Conservation (phyloP, 2,888 invertebrate species). For the Tryphoninae sp. region DNA sequence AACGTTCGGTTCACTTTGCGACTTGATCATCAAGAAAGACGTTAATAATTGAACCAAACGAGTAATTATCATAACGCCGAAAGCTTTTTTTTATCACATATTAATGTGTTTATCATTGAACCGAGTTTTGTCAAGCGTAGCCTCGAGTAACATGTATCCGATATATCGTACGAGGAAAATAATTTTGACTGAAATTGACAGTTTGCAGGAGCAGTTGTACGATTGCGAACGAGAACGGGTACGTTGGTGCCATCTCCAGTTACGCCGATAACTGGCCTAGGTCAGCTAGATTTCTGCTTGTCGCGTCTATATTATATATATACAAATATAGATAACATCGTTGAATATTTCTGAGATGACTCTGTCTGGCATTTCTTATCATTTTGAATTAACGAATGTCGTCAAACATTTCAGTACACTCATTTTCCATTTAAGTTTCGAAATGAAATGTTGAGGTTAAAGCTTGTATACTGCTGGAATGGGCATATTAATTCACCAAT, state of each 20-base stretch:
- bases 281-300: conserved; percentile 28
- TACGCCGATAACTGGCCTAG: conserved; percentile 26
- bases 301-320: background rate
- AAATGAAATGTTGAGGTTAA: background rate
- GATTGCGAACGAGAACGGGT: conserved; percentile 18
- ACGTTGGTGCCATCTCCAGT: conserved; percentile 37
- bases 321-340: background rate
- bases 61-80: background rate
- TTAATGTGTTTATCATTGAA: conserved; percentile 32
- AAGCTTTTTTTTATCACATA: conserved; percentile 7
- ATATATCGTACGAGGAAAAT: conserved; percentile 29
- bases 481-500: too few relatives aligned
- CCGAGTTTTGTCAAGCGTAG: conserved; percentile 28
- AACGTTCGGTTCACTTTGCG: conserved; percentile 22
- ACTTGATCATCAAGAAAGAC: conserved; percentile 25
- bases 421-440: background rate
- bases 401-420: background rate
- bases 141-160: conserved; percentile 36
- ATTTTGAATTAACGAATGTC: background rate
- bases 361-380: background rate
- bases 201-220: conserved; percentile 31
- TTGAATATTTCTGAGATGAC: background rate
- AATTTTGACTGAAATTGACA: conserved; percentile 45
- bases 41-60: background rate
- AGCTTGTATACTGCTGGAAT: background rate